phyloP scores from a whole-genome alignment of 2,888 invertebrate genomes.

The Drosophila prolongata region DNA sequence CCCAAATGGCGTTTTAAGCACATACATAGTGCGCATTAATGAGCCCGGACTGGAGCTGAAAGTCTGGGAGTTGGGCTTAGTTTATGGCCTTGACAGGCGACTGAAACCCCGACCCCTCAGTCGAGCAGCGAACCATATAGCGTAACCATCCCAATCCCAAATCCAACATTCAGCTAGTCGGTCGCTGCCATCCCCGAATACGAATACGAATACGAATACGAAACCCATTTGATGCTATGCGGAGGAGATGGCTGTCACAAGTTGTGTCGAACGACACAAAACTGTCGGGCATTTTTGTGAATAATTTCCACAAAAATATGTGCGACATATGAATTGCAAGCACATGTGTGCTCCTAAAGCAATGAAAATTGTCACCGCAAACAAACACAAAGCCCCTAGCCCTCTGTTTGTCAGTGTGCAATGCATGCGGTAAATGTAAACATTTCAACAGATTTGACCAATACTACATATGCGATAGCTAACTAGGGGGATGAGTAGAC shows the following conservation, averaged over 20 bases:
- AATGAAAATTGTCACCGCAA: conserved; percentile 68
- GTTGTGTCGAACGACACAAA: conserved; percentile 56
- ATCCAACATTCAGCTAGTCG: neutral
- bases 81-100: conserved; percentile 55
- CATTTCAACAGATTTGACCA: conserved; percentile 46
- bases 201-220: conserved; percentile 3
- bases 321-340: conserved; percentile 16
- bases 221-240: conserved; percentile 21
- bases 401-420: conserved; percentile 9
- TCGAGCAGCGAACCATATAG: conserved; percentile 29
- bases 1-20: conserved; percentile 59
- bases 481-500: neutral
- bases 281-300: conserved; percentile 58
- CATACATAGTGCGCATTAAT: conserved; percentile 55
- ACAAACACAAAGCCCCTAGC: conserved; percentile 51
- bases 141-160: conserved; percentile 13
- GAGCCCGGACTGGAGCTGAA: conserved; percentile 9
- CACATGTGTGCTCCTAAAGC: conserved; percentile 44
- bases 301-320: conserved; percentile 39
- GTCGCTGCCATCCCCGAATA: conserved; percentile 5
- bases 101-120: conserved; percentile 19
- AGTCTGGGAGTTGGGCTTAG: conserved; percentile 34
- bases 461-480: conserved; percentile 1
- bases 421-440: conserved; percentile 39
- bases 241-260: conserved; percentile 59